These are phyloP conservation scores for Hexactinellida sp. DNA, from an alignment of 37 sponge, comb jelly and placozoan genomes.

Conservation along the genomic window DNA sequence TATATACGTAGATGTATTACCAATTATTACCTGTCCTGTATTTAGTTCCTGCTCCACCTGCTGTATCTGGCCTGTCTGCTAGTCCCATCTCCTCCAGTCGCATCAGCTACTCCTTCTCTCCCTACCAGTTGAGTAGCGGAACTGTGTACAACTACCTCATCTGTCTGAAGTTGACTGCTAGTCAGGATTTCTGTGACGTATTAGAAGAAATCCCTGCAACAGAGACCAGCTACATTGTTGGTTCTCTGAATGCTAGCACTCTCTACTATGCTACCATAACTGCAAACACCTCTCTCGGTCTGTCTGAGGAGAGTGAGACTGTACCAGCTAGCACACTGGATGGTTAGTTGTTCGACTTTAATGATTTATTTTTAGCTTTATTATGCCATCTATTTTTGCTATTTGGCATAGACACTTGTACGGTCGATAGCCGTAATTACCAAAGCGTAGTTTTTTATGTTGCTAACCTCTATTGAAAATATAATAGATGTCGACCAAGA, in stretches of 20 bases:
- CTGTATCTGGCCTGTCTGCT: background rate
- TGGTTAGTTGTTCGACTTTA: too few species aligned
- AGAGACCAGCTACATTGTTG: background rate
- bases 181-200: background rate
- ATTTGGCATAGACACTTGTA: too few species aligned
- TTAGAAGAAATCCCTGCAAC: background rate
- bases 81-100: background rate
- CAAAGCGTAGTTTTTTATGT: too few species aligned
- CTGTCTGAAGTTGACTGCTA: background rate
- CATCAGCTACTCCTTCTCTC: background rate
- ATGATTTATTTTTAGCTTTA: too few species aligned
- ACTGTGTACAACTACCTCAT: background rate
- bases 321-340: background rate
- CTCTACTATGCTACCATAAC: background rate
- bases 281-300: background rate
- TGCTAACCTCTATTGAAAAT: too few species aligned
- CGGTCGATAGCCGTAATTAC: too few species aligned
- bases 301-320: background rate
- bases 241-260: background rate
- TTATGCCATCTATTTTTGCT: too few species aligned
- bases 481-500: too few species aligned
- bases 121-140: background rate
- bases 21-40: too few species aligned
- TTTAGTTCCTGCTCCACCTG: too few species aligned
- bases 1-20: too few species aligned